A percentile compares a stretch with the other conserved stretches of the same genome.
Evolutionary conservation across 2,888 invertebrate species (phyloP).

Genomic region (Amphiduros pacificus): DNA sequence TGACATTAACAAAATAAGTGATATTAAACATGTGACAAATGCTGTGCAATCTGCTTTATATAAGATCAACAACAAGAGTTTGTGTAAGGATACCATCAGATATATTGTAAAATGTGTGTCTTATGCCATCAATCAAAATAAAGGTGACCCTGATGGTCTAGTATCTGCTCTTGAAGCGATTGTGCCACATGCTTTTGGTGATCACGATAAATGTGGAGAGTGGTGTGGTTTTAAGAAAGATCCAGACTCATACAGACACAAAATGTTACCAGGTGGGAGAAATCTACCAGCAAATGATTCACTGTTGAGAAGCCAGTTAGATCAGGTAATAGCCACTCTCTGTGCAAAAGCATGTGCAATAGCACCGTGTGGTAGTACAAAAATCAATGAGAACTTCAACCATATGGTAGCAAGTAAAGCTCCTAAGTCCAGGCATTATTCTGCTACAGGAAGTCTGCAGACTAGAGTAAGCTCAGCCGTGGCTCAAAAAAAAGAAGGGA

Average conservation of each 20-base stretch:
- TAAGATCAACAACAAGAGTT: not conserved
- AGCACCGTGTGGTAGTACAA: conserved; percentile 8
- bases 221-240: not conserved
- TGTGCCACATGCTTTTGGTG: conserved; percentile 7
- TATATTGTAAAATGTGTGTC: not conserved
- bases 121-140: conserved; percentile 10
- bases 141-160: not conserved
- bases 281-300: not conserved
- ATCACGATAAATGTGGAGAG: conserved; percentile 1
- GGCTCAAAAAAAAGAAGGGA: conserved; percentile 4
- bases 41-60: not conserved
- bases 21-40: not conserved
- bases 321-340: not conserved
- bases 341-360: not conserved
- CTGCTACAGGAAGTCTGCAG: not conserved
- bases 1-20: not conserved
- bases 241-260: not conserved
- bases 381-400: conserved; percentile 7
- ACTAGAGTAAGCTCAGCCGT: not conserved
- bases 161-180: not conserved
- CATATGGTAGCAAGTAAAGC: conserved; percentile 1
- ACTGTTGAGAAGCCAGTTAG: not conserved
- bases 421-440: conserved; percentile 2
- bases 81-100: not conserved
- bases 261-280: not conserved